A percentile compares a stretch with the other conserved stretches of the same genome.
phyloP scores from a whole-genome alignment of 2,113 vertebrate genomes.

The Neopipo cinnamomea region DNA sequence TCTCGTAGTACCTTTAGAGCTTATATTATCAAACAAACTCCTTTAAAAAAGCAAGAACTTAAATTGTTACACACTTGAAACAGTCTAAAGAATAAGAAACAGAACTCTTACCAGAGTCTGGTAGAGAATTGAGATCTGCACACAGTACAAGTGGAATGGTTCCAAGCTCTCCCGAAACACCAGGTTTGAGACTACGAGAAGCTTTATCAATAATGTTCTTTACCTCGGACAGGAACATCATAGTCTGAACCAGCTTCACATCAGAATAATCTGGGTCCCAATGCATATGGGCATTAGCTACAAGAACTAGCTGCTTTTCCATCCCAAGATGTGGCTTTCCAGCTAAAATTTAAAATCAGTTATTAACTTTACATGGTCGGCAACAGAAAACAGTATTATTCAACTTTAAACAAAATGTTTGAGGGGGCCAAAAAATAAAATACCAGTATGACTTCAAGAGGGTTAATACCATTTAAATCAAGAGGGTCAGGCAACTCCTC shows the following conservation, averaged over 20 bases:
- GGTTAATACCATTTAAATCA: neutral
- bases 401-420: neutral
- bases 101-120: constrained; percentile 88
- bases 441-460: neutral
- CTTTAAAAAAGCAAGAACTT: neutral
- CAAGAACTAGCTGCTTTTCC: constrained; percentile 94
- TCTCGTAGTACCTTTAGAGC: neutral
- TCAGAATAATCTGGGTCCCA: constrained; percentile 98
- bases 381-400: neutral
- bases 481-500: neutral
- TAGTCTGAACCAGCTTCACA: constrained; percentile 96
- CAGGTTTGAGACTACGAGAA: constrained; percentile 89
- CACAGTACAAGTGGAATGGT: constrained; percentile 95
- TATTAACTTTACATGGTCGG: neutral
- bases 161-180: constrained; percentile 86
- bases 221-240: constrained; percentile 99
- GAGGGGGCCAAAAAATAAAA: neutral
- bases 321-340: constrained; percentile 89
- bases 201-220: constrained; percentile 98
- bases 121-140: constrained; percentile 97
- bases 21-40: neutral
- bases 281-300: constrained; percentile 98
- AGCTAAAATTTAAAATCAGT: constrained; percentile 73
- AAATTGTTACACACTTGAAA: neutral
- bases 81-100: neutral